Base-by-base conservation (phyloP, 2,888 invertebrate genomes). In the Suillia variegata region DNA sequence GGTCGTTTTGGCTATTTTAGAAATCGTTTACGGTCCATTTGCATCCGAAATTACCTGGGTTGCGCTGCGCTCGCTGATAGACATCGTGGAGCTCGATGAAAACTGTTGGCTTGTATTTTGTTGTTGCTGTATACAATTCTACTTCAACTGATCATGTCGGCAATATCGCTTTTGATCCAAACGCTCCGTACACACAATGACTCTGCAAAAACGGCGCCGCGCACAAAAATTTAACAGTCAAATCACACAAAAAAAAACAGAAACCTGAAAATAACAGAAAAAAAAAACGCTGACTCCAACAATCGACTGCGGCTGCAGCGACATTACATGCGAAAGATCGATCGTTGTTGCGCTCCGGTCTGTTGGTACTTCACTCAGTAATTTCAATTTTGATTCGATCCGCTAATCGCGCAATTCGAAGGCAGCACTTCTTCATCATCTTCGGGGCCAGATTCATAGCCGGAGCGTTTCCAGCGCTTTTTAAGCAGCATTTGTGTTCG, bases 361-460 rank as follows among this genome's bases (percentile, higher is more conserved):
- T n/a, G n/a, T n/a, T n/a, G n/a, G 24, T 54, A 45, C 45, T 17
- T 5, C 20, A 45, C 12, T 51, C 69, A 74, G 75, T 71, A 69
- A 72, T 76, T 75, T 75, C 75, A 75, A 75, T 76, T 74, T 76
- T 72, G 68, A 76, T 76, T 76, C 76, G 76, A 76, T 76, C 74
- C 76, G 77, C 75, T 77, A 77, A 76, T 76, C 77, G 76, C 64
- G 69, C 5, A n/a, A n/a, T 45, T 17, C 45, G 18, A 20, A 45
- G 45, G 45, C n/a, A n/a, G n/a, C 38, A 38, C 38, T 38, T 38
- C 63, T 61, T 62, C 60, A 34, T 62, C 48, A 52, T 51, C 55
- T 20, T 17, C 48, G 21, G 51, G 21, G 38, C 42, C 53, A 33
- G 38, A 18, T 51, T 26, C 17, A 24, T 18, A 12, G 31, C 24